Evolutionary conservation across 2,113 vertebrate genomes (phyloP), one percentile per base, ranked within the genome.

Genomic region (Loxodonta africana): DNA sequence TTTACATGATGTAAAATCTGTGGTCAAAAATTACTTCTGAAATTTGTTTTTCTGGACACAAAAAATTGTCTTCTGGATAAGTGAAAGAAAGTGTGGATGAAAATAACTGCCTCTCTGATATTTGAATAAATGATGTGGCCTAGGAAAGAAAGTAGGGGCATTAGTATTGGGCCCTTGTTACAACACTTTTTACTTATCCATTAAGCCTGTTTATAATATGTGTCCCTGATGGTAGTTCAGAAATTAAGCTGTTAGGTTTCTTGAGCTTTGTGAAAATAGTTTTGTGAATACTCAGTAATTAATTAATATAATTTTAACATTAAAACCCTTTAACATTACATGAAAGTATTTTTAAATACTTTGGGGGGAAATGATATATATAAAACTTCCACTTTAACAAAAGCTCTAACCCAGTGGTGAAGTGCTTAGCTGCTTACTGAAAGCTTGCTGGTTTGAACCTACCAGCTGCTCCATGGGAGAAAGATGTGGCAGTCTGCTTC

Each of bases 291-390:
- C 14, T 87, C 21, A 46, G 71, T 92, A 93, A 94, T 76, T 83
- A 95, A 92, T 53, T 95, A 93, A 92, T 30, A 63, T 15, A 95
- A 53, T 30, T 97, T 96, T 92, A 92, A 71, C 5, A 67, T 74
- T 37, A 74, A 37, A 37, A 37, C 37, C 37, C 37, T 97, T 96
- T 92, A 92, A 71, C 5, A 67, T 74, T 37, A 74, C 18, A 23
- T 41, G 37, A 44, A 41, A 74, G 73, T 41, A 74, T 81, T 94
- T 94, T 85, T 37, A 82, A 77, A 90, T 82, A 65, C n/a, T 92
- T 92, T 71, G 25, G 14, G 37, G 37, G 44, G 37, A 88, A 86
- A 97, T 92, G 86, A 48, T 26, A 28, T 78, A 25, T n/a, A 85
- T 77, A 41, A 95, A 96, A 74, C 15, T 26, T 51, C 23, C 14